Percentiles rank a stretch among this genome's conserved stretches.
Conservation (phyloP, 1,140 invertebrate genomes). For the Laupala kohalensis region DNA sequence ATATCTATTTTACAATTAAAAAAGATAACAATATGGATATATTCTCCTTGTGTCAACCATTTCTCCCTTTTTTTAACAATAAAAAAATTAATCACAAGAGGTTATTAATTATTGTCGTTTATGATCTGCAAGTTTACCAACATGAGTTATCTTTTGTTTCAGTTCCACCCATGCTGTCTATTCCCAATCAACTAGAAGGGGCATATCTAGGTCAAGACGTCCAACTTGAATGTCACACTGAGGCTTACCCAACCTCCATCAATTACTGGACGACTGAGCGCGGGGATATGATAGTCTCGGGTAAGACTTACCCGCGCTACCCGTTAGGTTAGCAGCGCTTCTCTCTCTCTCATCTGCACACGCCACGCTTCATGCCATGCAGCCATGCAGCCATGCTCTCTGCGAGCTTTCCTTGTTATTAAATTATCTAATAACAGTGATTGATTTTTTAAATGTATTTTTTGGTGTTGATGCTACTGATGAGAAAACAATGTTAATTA, state of each 20-base stretch:
- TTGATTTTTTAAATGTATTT: too few relatives aligned
- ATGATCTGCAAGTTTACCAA: too few relatives aligned
- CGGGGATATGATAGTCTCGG: constrained; percentile 77
- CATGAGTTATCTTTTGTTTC: constrained; percentile 16
- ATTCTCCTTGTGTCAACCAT: background rate
- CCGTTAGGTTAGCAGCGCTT: background rate
- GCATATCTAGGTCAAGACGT: constrained; percentile 71
- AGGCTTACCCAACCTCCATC: constrained; percentile 76
- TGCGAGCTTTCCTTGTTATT: too few relatives aligned
- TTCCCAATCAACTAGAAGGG: constrained; percentile 71
- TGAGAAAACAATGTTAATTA: too few relatives aligned
- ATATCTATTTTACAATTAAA: background rate
- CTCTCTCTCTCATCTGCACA: background rate
- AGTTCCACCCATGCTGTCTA: constrained; percentile 81
- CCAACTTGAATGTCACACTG: constrained; percentile 69
- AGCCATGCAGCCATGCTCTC: too few relatives aligned
- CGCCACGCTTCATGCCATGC: background rate
- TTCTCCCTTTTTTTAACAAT: background rate
- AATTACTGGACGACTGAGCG: constrained; percentile 78
- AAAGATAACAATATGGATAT: background rate
- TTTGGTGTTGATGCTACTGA: too few relatives aligned
- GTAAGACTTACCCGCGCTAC: constrained; percentile 34
- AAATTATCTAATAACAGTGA: too few relatives aligned
- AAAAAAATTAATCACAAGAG: background rate
- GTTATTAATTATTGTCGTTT: too few relatives aligned